phyloP scores from a whole-genome alignment of 2,113 vertebrate species.

The Corapipo altera region DNA sequence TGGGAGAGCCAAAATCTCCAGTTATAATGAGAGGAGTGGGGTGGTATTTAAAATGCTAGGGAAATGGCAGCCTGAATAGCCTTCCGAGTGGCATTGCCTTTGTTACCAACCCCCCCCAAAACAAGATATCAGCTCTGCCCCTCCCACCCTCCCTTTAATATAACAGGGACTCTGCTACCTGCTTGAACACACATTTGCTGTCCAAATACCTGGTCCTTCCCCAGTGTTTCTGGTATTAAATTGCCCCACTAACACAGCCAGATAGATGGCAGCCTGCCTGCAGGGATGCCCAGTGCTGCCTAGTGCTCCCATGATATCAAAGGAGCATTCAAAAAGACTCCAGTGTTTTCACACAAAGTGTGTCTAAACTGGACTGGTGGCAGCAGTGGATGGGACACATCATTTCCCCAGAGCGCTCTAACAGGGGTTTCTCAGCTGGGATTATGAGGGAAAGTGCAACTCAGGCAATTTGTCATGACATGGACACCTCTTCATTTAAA shows the following conservation, averaged over 20 bases:
- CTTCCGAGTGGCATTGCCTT: background rate
- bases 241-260: background rate
- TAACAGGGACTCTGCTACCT: background rate
- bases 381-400: background rate
- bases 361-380: background rate
- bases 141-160: background rate
- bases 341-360: background rate
- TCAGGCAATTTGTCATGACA: fast-evolving
- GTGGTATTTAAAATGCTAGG: conserved; percentile 12
- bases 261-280: background rate
- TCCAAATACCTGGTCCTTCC: background rate
- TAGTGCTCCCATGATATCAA: background rate
- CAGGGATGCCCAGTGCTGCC: background rate
- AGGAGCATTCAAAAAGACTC: background rate
- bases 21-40: conserved; percentile 25
- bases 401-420: fast-evolving
- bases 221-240: background rate
- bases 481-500: background rate
- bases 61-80: conserved; percentile 8
- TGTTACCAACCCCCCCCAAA: background rate
- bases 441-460: fast-evolving
- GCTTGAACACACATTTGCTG: background rate
- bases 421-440: background rate
- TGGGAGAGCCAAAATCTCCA: conserved; percentile 25
- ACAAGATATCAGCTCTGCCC: background rate